Conservation (phyloP, 2,888 invertebrate genomes). For the Dexiosoma caninum region DNA sequence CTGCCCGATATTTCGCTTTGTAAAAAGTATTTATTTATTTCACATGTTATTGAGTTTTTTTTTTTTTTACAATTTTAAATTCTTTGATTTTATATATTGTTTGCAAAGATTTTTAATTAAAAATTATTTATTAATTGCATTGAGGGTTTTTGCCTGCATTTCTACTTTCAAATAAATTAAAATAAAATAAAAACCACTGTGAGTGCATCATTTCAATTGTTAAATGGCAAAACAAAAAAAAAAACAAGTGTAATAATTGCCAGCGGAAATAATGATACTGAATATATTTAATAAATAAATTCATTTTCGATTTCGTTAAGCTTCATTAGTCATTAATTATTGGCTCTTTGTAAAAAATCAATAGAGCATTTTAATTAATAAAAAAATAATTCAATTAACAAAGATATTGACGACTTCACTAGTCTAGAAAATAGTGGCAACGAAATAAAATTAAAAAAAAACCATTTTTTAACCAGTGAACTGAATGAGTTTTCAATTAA, state of each 20-base stretch:
- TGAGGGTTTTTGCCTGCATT: background rate
- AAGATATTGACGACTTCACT: background rate
- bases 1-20: background rate
- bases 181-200: background rate
- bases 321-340: conserved; percentile 35
- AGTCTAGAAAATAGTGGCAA: background rate
- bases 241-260: background rate
- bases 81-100: conserved; percentile 1
- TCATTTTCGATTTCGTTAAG: conserved; percentile 20
- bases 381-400: background rate
- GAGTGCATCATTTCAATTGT: background rate
- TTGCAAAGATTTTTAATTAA: conserved; percentile 32
- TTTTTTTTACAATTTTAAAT: background rate
- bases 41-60: background rate
- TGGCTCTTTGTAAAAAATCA: conserved; percentile 23
- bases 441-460: too few relatives aligned
- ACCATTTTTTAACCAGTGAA: background rate
- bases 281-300: conserved; percentile 22
- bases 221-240: background rate
- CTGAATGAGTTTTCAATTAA: too few relatives aligned
- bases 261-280: conserved; percentile 19
- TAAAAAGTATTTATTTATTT: background rate
- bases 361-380: conserved; percentile 3
- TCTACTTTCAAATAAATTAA: background rate
- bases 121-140: conserved; percentile 35